These are phyloP conservation scores for Eurytemora carolleeae DNA, from an alignment of 1,140 invertebrate genomes.

Conservation along the genomic window DNA sequence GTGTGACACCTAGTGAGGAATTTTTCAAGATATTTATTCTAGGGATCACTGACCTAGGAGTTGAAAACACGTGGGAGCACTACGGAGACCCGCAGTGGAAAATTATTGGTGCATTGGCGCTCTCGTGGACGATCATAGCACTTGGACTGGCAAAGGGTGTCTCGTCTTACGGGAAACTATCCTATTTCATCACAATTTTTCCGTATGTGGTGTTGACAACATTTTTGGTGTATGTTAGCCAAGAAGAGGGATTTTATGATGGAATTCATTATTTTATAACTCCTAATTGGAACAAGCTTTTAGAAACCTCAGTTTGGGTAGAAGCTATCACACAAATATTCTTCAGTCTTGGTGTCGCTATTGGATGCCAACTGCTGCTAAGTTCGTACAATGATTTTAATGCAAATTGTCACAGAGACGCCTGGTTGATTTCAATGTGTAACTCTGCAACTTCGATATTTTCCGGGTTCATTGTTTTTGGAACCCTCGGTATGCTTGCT, in stretches of 20 bases:
- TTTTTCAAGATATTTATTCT: too few species aligned
- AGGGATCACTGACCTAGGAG: too few species aligned
- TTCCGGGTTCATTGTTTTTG: conserved; percentile 52
- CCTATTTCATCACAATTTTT: conserved; percentile 26
- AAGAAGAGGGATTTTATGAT: conserved; percentile 10
- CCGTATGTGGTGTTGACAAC: conserved; percentile 26
- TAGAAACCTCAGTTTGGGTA: neutral
- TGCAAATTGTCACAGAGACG: conserved; percentile 21
- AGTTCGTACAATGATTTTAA: neutral
- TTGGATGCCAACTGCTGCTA: neutral
- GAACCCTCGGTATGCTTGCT: conserved; percentile 51
- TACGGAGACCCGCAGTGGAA: too few species aligned
- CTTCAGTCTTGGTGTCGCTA: neutral
- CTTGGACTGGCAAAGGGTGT: too few species aligned
- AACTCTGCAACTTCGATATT: conserved; percentile 34
- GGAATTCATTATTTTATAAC: neutral
- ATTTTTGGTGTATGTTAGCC: conserved; percentile 22
- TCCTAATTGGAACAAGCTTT: neutral
- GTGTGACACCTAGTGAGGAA: too few species aligned
- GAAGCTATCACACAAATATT: neutral
- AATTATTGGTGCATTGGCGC: too few species aligned
- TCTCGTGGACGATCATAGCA: too few species aligned
- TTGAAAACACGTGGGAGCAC: too few species aligned
- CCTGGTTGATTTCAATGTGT: conserved; percentile 26
- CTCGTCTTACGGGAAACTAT: conserved; percentile 5